phyloP scores from a whole-genome alignment of 2,113 vertebrate species.

The Thinocorus orbignyianus region DNA sequence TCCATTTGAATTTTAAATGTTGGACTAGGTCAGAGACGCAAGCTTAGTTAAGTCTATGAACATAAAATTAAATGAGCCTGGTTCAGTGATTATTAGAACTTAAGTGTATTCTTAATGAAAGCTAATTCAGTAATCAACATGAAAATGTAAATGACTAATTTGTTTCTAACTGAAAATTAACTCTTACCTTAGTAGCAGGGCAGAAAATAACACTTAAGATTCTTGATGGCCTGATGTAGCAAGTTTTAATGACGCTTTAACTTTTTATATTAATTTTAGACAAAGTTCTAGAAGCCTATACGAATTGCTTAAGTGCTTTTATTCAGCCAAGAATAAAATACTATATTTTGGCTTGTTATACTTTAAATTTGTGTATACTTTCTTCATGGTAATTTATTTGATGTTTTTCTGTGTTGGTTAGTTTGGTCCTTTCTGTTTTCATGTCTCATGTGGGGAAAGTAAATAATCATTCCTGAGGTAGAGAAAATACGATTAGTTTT shows the following conservation, averaged over 20 bases:
- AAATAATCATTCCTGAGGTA: background rate
- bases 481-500: background rate
- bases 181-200: conserved; percentile 89
- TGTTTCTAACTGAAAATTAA: conserved; percentile 92
- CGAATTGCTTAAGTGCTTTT: background rate
- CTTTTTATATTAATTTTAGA: background rate
- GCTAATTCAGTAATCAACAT: conserved; percentile 97
- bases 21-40: conserved; percentile 82
- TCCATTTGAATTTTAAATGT: conserved; percentile 89
- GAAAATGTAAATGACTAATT: conserved; percentile 96
- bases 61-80: conserved; percentile 96
- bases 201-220: conserved; percentile 61
- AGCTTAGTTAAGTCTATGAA: conserved; percentile 93
- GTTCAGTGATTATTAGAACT: conserved; percentile 89
- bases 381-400: background rate
- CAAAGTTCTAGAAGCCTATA: background rate
- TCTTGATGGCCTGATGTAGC: conserved; percentile 11
- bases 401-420: background rate
- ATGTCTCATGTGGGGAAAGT: background rate
- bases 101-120: conserved; percentile 99
- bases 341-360: background rate
- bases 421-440: background rate
- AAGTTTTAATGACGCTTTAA: conserved; percentile 18
- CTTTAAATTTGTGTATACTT: background rate
- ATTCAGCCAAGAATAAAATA: background rate